Evolutionary conservation across 2,888 invertebrate species (phyloP), one percentile per base, ranked within the genome.

Genomic region (Idaea aversata): DNA sequence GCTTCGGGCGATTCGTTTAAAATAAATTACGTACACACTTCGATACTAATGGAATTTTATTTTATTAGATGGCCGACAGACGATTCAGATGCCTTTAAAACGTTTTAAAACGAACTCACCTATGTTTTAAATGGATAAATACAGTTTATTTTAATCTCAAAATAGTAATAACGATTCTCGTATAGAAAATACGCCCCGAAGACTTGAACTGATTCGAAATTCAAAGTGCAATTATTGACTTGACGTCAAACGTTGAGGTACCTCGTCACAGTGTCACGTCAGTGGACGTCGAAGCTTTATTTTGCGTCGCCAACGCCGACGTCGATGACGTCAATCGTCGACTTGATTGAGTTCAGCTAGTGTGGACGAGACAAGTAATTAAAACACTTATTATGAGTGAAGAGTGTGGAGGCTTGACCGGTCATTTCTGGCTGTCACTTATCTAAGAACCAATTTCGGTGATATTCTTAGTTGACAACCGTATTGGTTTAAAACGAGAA

Each of bases 11-110:
- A 63, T 63, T 15, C 67, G 70, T 64, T 67, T 60, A 65, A 70
- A 75, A 73, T 74, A 76, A 75, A 76, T 73, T 73, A 76, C 67
- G 69, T 65, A 62, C 65, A 64, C 63, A 64, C 67, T 65, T 65
- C 63, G 61, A 58, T 70, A 67, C 68, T 61, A 59, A 74, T 69
- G 69, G 70, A 69, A 76, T 70, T 73, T 71, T 72, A 76, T 65
- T 67, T 63, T 65, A 16, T 57, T 65, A 57, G 61, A 59, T 59
- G 66, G 36, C 34, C 15, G 57, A 57, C 57, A 62, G 5, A 47
- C 47, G 47, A 47, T 47, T 47, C 47, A 5, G 47, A 47, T 47
- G 47, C 10, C 13, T 47, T 47, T 47, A 13, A 47, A 47, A 10
- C n/a, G n/a, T 61, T 15, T 25, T 61, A 15, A 60, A 16, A 36